Percentiles rank a stretch among this genome's conserved stretches.
These are phyloP conservation scores for Protophormia terraenovae DNA, from an alignment of 2,888 invertebrate species.

Conservation along the genomic window DNA sequence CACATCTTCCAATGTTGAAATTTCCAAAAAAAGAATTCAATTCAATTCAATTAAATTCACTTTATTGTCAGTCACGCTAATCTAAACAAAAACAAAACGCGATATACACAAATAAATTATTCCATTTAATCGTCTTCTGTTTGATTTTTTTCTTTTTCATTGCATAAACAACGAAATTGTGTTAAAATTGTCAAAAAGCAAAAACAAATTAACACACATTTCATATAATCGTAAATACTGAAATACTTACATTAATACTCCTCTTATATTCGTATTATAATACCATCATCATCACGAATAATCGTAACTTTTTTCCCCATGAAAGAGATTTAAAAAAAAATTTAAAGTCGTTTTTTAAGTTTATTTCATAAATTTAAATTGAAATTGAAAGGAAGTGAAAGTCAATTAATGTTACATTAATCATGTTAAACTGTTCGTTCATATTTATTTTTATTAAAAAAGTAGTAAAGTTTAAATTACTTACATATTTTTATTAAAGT, in stretches of 20 bases:
- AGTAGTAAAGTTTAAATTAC: no score
- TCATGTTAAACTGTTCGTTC: no score
- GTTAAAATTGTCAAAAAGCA: conserved; percentile 40
- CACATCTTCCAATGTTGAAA: background rate
- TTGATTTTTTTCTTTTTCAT: no score
- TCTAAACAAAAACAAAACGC: background rate
- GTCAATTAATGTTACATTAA: conserved; percentile 77
- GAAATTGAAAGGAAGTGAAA: conserved; percentile 76
- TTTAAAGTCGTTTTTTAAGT: conserved; percentile 15
- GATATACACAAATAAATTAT: conserved; percentile 33
- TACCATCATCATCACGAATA: conserved; percentile 48
- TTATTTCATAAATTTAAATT: conserved; percentile 44
- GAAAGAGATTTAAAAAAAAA: background rate
- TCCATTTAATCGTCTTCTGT: conserved; percentile 32
- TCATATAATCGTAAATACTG: background rate
- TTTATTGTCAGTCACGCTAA: conserved; percentile 50
- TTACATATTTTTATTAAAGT: no score
- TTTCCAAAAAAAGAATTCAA: background rate
- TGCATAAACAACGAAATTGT: conserved; percentile 40
- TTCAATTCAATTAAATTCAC: conserved; percentile 50
- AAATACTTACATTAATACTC: conserved; percentile 26
- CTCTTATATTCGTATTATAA: conserved; percentile 44
- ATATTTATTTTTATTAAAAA: no score
- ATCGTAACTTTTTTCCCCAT: background rate
- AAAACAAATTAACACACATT: conserved; percentile 60